Base-by-base conservation (phyloP, 2,113 vertebrate species). In the Pachypanchax playfairii region DNA sequence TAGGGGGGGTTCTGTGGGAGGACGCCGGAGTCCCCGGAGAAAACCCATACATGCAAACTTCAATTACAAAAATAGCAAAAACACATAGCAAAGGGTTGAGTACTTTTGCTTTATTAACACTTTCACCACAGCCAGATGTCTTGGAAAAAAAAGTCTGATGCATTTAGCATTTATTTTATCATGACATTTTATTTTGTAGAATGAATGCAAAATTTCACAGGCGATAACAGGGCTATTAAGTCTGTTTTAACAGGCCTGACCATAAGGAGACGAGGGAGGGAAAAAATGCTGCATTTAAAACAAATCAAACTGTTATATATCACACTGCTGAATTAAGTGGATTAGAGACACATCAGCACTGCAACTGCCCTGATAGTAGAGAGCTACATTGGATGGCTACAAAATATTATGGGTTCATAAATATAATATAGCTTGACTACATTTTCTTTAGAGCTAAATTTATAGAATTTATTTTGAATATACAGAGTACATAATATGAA, bases 401-500 rank as follows among this genome's bases (percentile, higher is more conserved):
- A 90, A 91, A 91, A 90, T 70, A 70, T 79, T 84, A 85, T 85
- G 80, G 65, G 72, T 73, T 90, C 82, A 90, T 89, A 89, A n/a
- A n/a, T n/a, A n/a, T n/a, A 92, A 90, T 91, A 90, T 90, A 80
- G 75, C 76, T 87, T 70, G 75, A 80, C 84, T 88, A 88, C 71
- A 82, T 87, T 80, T 82, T 78, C 75, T 79, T 85, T 63, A 57
- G 42, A 80, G 83, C 86, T 88, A 88, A 87, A 90, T 87, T 77
- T 74, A 76, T 75, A 77, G 79, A n/a, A 75, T 83, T 88, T 75
- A 64, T 79, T 85, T 80, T 80, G 39, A 70, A 78, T 75, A 83
- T 85, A 89, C 82, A 87, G 78, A 79, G 80, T 83, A 86, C 77
- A 81, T 80, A 79, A 60, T 88, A 86, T 85, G 87, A 87, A 91